Conservation (phyloP, 1,140 invertebrate species). For the Trichoplusia ni region DNA sequence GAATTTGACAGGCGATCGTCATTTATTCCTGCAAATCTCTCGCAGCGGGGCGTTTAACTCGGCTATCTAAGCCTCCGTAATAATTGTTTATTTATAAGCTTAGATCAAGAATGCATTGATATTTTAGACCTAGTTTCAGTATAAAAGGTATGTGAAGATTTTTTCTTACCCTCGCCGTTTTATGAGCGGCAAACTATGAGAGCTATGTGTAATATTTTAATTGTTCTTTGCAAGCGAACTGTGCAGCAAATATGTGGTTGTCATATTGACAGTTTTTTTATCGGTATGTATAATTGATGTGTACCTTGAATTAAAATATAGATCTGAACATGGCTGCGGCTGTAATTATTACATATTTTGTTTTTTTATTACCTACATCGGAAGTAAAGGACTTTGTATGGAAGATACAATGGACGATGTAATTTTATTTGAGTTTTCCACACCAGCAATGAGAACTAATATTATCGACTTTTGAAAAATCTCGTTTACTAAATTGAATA, state of each 20-base stretch:
- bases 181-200: constrained; percentile 22
- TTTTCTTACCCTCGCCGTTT: constrained; percentile 26
- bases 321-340: constrained; percentile 5
- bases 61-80: neutral
- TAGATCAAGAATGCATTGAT: constrained; percentile 29
- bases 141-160: constrained; percentile 18
- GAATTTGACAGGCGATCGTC: constrained; percentile 17
- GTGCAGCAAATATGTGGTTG: neutral
- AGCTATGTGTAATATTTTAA: constrained; percentile 35
- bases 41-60: constrained; percentile 24
- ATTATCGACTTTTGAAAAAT: too few species aligned
- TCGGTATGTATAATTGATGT: constrained; percentile 20
- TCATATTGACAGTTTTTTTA: constrained; percentile 20
- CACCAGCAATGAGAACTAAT: too few species aligned
- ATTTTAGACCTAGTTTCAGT: constrained; percentile 33
- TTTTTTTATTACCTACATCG: neutral
- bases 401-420: neutral
- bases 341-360: constrained; percentile 17
- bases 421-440: neutral
- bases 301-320: constrained; percentile 20
- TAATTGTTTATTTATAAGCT: constrained; percentile 38
- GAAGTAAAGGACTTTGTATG: neutral
- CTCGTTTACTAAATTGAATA: too few species aligned
- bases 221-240: constrained; percentile 24
- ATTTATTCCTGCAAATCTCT: constrained; percentile 16